Conservation (phyloP, 2,113 vertebrate species). For the Anhinga rufa region DNA sequence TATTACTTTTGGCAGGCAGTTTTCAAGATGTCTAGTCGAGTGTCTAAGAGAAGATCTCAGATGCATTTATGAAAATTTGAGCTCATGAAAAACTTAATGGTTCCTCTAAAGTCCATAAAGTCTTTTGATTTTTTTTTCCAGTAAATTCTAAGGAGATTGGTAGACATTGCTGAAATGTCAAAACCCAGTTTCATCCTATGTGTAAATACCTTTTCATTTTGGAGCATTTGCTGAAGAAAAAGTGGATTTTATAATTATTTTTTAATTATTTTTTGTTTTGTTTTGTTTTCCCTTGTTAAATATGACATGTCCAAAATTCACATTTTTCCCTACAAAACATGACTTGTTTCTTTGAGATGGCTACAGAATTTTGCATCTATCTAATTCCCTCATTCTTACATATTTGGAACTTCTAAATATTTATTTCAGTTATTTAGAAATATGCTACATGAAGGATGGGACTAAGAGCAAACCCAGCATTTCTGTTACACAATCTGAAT, state of each 20-base stretch:
- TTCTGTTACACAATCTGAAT: neutral
- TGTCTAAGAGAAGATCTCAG: neutral
- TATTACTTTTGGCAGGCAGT: too few species aligned
- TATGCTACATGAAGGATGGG: neutral
- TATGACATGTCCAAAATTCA: neutral
- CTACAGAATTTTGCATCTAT: neutral
- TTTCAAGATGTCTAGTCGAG: neutral
- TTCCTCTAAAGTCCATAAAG: neutral
- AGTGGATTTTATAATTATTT: neutral
- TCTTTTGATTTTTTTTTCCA: neutral
- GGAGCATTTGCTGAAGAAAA: neutral
- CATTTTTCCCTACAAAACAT: rapidly evolving
- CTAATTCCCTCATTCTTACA: neutral
- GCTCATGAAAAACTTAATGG: neutral
- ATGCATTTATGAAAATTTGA: neutral
- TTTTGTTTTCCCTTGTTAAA: neutral
- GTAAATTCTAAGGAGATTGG: neutral
- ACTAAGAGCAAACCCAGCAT: neutral
- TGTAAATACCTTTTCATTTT: neutral
- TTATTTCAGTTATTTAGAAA: neutral
- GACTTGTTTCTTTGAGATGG: neutral
- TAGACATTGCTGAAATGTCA: neutral
- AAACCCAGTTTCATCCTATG: neutral
- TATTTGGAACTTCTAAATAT: neutral
- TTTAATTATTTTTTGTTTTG: too few species aligned